Conservation (phyloP, 2,113 vertebrate genomes). For the Xerus inauris region DNA sequence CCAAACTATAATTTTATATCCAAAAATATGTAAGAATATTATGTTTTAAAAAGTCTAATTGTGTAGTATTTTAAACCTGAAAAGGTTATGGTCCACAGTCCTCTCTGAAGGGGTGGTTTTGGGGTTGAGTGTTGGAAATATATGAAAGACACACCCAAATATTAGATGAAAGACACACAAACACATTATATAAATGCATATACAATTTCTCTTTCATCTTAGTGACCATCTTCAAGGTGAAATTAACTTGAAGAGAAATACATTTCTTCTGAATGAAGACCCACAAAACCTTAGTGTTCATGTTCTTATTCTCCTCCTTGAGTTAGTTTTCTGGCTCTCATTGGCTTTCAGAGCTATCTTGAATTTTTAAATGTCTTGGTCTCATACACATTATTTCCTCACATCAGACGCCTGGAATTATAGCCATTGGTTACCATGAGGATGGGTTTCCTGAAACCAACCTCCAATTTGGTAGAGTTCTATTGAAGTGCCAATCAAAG, state of each 20-base stretch:
- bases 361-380: conserved; percentile 54
- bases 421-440: conserved; percentile 61
- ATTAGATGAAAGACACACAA: not conserved
- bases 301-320: not conserved
- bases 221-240: not conserved
- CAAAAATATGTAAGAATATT: not conserved
- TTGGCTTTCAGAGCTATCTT: not conserved
- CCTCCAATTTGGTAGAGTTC: conserved; percentile 67
- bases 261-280: not conserved
- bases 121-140: not conserved
- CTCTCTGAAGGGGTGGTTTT: not conserved
- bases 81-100: not conserved
- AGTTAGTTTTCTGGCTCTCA: not conserved
- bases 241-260: not conserved
- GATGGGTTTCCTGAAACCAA: conserved; percentile 66
- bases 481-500: conserved; percentile 78
- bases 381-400: conserved; percentile 59
- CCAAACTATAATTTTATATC: not conserved
- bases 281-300: not conserved
- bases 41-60: not conserved
- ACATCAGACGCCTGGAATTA: conserved; percentile 67
- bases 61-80: not conserved
- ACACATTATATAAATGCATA: not conserved
- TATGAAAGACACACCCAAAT: not conserved
- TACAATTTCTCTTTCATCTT: not conserved